Evolutionary conservation across 2,797 vertebrate species (phyloP).

Genomic region (Fringilla coelebs): DNA sequence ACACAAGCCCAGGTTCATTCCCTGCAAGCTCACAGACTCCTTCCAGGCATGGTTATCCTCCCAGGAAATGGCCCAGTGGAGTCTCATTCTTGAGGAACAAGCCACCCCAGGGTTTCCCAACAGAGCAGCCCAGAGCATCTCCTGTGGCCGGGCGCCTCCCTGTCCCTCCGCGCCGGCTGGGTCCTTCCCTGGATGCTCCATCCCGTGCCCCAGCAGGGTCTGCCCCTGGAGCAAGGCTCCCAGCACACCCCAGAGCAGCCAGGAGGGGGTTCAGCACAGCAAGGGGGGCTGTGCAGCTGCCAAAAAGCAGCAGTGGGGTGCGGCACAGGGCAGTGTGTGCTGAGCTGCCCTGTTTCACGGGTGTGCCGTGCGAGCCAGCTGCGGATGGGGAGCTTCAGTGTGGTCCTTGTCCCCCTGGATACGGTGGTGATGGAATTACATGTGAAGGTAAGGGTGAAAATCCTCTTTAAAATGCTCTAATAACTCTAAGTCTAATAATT

Average conservation of each 20-base stretch:
- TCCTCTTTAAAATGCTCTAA: background rate
- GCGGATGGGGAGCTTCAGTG: slow-evolving; percentile 59
- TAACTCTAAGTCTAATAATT: background rate
- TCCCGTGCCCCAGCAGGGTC: background rate
- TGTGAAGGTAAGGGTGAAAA: slow-evolving; percentile 76
- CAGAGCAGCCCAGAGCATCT: background rate
- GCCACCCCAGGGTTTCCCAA: slow-evolving; percentile 28
- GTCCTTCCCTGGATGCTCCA: slow-evolving; percentile 56
- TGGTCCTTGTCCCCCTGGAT: slow-evolving; percentile 78
- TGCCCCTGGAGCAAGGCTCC: background rate
- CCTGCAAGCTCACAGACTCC: background rate
- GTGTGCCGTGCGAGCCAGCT: slow-evolving; percentile 65
- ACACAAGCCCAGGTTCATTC: background rate
- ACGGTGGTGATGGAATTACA: slow-evolving; percentile 71
- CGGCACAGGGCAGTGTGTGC: slow-evolving; percentile 24
- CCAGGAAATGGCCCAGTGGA: background rate
- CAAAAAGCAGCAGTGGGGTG: background rate
- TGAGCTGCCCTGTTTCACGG: slow-evolving; percentile 67
- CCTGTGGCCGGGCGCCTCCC: background rate
- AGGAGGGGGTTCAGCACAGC: background rate
- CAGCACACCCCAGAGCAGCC: background rate
- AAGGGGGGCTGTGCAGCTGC: background rate
- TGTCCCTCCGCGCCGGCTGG: slow-evolving; percentile 7
- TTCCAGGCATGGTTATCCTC: background rate
- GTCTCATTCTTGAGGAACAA: background rate